Conservation (phyloP, 2,888 invertebrate genomes). For the Paralinhomoeus sp. region DNA sequence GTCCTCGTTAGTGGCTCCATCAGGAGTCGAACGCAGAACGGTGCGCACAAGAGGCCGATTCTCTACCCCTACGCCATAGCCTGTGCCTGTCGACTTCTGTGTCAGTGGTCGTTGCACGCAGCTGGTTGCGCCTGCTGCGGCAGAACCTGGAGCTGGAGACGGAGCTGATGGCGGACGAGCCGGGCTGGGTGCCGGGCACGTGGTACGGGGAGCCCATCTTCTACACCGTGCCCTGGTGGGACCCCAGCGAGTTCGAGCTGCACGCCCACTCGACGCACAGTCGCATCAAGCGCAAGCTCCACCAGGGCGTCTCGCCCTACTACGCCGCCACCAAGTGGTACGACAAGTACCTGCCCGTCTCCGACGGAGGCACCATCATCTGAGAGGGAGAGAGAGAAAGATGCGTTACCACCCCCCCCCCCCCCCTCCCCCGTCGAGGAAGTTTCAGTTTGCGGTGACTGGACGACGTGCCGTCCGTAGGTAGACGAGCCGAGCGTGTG, state of each 20-base stretch:
- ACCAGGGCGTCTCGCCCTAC: slow-evolving; percentile 5
- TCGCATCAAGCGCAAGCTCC: background rate
- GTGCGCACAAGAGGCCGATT: too few relatives aligned
- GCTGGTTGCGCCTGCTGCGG: slow-evolving; percentile 21
- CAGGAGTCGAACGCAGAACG: too few relatives aligned
- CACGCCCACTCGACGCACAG: background rate
- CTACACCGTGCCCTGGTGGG: slow-evolving; percentile 25
- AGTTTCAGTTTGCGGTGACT: too few relatives aligned
- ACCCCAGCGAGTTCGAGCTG: slow-evolving; percentile 12
- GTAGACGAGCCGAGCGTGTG: too few relatives aligned
- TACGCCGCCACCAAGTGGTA: slow-evolving; percentile 21
- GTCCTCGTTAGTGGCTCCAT: too few relatives aligned
- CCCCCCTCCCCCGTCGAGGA: too few relatives aligned
- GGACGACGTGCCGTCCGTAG: too few relatives aligned
- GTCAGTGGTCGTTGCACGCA: slow-evolving; percentile 9
- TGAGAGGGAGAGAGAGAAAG: too few relatives aligned
- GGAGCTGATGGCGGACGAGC: slow-evolving; percentile 32
- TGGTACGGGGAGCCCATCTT: slow-evolving; percentile 30
- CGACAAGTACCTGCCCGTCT: slow-evolving; percentile 19
- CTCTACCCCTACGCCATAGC: too few relatives aligned
- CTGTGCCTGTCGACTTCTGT: too few relatives aligned
- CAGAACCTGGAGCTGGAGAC: slow-evolving; percentile 30
- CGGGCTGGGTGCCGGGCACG: slow-evolving; percentile 28
- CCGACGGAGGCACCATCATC: too few relatives aligned
- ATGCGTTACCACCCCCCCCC: too few relatives aligned